phyloP scores from a whole-genome alignment of 2,888 invertebrate species.

The Mythimna ferrago region DNA sequence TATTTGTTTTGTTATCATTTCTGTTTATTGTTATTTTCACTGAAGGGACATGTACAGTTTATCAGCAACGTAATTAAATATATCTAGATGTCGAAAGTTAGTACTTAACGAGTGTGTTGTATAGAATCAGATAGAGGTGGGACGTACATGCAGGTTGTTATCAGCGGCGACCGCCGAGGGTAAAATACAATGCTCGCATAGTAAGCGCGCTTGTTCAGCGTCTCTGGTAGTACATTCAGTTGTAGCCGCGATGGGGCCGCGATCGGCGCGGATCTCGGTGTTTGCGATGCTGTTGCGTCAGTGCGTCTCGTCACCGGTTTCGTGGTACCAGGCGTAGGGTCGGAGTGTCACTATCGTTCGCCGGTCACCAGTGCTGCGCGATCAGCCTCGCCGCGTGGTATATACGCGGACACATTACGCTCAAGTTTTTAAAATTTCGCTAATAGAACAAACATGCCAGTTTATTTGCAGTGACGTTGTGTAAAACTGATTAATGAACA shows the following conservation, averaged over 20 bases:
- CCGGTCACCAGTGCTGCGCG: conserved; percentile 87
- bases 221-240: conserved; percentile 48
- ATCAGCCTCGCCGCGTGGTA: conserved; percentile 84
- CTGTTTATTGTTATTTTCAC: conserved; percentile 21
- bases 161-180: conserved; percentile 75
- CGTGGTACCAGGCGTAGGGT: conserved; percentile 85
- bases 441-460: conserved; percentile 80
- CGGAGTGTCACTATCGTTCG: conserved; percentile 88
- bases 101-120: conserved; percentile 35
- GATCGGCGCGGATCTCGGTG: conserved; percentile 51
- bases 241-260: conserved; percentile 58
- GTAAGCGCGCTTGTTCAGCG: conserved; percentile 70
- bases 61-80: conserved; percentile 31
- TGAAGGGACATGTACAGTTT: conserved; percentile 2
- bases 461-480: conserved; percentile 85
- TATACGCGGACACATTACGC: conserved; percentile 74
- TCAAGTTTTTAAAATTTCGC: conserved; percentile 70
- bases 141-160: conserved; percentile 74
- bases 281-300: conserved; percentile 69
- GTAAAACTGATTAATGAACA: conserved; percentile 79
- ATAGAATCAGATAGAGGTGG: conserved; percentile 52
- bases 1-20: not conserved
- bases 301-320: conserved; percentile 71
- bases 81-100: conserved; percentile 25
- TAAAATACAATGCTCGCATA: conserved; percentile 74